Base-by-base conservation (phyloP, 2,113 vertebrate genomes). In the Sinocyclocheilus maitianheensis region DNA sequence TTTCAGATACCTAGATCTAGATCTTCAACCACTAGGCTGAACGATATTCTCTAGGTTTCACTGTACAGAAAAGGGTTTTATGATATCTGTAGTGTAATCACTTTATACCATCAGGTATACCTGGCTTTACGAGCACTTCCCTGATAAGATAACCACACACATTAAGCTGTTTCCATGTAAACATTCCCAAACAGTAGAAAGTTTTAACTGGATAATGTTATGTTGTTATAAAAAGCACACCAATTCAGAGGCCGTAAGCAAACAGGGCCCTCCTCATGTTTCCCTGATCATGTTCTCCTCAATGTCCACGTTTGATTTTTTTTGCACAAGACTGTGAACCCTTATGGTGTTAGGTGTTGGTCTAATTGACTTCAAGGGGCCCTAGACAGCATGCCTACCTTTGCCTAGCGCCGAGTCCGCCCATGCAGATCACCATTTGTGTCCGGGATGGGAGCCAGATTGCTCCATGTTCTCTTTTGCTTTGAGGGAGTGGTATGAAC, bases 401-500 rank as follows among this genome's bases (percentile, higher is more conserved):
- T 58, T 79, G 37, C 37, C 34, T 72, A 34, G 22, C 37, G 40
- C 46, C 51, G 30, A 79, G 30, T 60, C 77, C 77, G 77, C 77
- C 77, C 77, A 77, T 62, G n/a, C 46, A 78, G 69, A 81, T 85
- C 34, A 81, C 43, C 30, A 60, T 40, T 37, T 67, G 76, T 84
- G 24, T 43, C 55, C 34, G 84, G 84, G 79, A 74, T 58, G 79
- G 79, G 79, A 86, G 83, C 67, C 34, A 83, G 55, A 71, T 65
- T 76, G 76, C 81, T 91, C 86, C 26, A 53, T 72, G 62, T 81
- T 85, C 69, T 87, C 67, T 86, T 86, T 83, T 81, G 89, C 26
- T 91, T 89, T 89, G 81, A 91, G 87, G 90, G 91, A 90, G 89
- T 89, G 91, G 88, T 90, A 86, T 77, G 74, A 89, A 84, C 75